These are phyloP conservation scores for Rhinolophus sinicus DNA, from an alignment of 2,113 vertebrate species.

Conservation along the genomic window DNA sequence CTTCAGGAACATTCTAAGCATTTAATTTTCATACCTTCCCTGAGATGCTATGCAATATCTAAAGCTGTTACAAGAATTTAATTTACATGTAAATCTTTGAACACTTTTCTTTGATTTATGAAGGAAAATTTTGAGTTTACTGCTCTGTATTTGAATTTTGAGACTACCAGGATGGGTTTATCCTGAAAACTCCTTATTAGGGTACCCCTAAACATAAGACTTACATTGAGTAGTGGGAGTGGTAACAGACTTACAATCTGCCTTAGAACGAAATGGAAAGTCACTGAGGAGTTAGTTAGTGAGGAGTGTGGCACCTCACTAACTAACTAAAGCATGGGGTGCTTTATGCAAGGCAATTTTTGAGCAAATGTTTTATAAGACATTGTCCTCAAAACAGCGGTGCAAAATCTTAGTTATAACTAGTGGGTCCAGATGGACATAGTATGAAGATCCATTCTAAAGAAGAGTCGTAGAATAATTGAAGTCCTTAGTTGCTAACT, in stretches of 20 bases:
- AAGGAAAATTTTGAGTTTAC: not conserved
- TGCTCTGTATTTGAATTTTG: not conserved
- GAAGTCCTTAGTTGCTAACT: not conserved
- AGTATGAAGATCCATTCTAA: not conserved
- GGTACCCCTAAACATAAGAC: not conserved
- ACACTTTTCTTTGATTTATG: not conserved
- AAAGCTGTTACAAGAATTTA: not conserved
- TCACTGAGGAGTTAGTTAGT: not conserved
- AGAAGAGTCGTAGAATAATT: not conserved
- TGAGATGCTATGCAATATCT: not conserved
- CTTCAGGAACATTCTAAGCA: not conserved
- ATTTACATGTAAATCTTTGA: not conserved
- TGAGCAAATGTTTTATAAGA: slow-evolving; percentile 41
- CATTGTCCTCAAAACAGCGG: not conserved
- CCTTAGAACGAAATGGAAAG: not conserved
- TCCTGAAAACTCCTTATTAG: not conserved
- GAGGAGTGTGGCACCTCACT: not conserved
- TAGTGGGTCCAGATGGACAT: not conserved
- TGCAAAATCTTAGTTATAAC: not conserved
- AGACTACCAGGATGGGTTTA: not conserved
- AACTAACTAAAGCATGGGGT: too few relatives aligned
- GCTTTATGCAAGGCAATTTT: not conserved
- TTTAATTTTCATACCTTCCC: not conserved
- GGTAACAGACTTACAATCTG: not conserved
- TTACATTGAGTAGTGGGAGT: not conserved